Base-by-base conservation (phyloP, 2,113 vertebrate species). In the Brienomyrus longianalis region DNA sequence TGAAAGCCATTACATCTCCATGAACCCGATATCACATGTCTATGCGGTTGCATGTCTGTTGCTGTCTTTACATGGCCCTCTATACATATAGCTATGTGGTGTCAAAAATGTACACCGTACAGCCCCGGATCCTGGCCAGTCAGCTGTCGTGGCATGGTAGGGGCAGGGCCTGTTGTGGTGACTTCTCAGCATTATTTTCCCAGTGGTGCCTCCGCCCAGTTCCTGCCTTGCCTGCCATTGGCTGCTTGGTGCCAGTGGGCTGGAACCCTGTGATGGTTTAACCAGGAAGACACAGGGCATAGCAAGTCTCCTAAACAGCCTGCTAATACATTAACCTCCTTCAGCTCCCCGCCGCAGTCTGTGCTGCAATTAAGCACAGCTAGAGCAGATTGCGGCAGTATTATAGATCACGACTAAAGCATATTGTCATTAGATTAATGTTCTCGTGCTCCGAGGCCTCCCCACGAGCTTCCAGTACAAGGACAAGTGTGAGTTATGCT, bases 351-450 rank as follows among this genome's bases (percentile, higher is more conserved):
- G 6, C 48, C 93, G 90, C 74, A 91, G 35, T 89, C 89, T 9
- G 91, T 91, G 93, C 93, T 93, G 93, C 92, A 93, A 90, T 94
- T 94, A 94, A 95, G 92, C 80, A 91, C 27, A 66, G 92, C 89
- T 91, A n/a, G 21, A 93, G 91, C 93, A 93, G 92, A 94, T 91
- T 94, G 88, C 86, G 77, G 92, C 66, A 88, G 90, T 93, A 47
- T 93, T 93, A 95, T 90, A 91, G 94, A 96, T 95, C 95, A 93
- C 94, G 92, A 88, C 92, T 92, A 92, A 95, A 95, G 91, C 96
- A 95, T 94, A 93, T 95, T 97, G 94, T 94, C 94, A 88, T 95
- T 94, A 95, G 95, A 97, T 97, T 96, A 95, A 95, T 96, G 95
- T 94, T 91, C 83, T 88, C 35, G 85, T 88, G 83, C 89, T 86